These are phyloP conservation scores for Percina caprodes DNA, from an alignment of 2,113 vertebrate genomes.

Conservation along the genomic window DNA sequence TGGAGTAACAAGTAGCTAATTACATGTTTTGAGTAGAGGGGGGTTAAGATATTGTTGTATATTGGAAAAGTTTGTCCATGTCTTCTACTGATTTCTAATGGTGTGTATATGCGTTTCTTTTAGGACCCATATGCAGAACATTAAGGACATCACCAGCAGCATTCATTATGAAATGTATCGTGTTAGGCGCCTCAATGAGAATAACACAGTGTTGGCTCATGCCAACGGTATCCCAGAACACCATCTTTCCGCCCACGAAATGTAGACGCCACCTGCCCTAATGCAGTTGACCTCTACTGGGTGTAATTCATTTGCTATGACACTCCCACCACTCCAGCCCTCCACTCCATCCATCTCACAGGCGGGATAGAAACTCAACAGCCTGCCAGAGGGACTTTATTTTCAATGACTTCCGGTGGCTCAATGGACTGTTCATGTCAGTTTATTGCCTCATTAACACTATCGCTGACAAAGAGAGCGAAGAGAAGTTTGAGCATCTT, in stretches of 20 bases:
- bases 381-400: constrained; percentile 55
- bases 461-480: constrained; percentile 41
- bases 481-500: constrained; percentile 38
- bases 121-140: constrained; percentile 99
- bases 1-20: neutral
- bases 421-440: constrained; percentile 44
- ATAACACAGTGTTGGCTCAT: constrained; percentile 80
- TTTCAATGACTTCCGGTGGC: constrained; percentile 32
- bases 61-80: neutral
- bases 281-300: neutral
- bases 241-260: constrained; percentile 89
- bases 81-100: neutral
- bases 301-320: constrained; percentile 13
- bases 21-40: neutral
- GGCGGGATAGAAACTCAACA: constrained; percentile 51
- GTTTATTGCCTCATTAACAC: constrained; percentile 54
- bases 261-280: constrained; percentile 81
- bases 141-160: constrained; percentile 99
- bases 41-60: neutral
- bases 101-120: neutral
- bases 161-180: constrained; percentile 99
- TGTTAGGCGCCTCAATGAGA: constrained; percentile 94
- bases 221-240: constrained; percentile 90
- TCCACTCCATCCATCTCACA: constrained; percentile 48
- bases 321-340: constrained; percentile 44